Percentiles rank a stretch among this genome's conserved stretches.
phyloP scores from a whole-genome alignment of 2,888 invertebrate genomes.

The Rosalia funebris region DNA sequence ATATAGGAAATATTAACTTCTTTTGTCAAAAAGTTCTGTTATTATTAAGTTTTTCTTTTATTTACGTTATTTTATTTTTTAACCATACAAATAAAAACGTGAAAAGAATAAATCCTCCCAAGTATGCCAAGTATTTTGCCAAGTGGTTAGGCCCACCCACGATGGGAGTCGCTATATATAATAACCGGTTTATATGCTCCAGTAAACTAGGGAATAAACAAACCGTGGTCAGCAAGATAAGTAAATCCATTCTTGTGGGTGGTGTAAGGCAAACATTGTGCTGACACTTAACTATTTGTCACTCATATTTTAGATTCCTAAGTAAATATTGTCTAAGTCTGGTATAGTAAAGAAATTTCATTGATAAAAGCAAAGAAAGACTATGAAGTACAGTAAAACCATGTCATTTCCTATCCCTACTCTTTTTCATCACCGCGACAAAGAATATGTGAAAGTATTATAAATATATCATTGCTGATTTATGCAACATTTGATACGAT shows the following conservation, averaged over 20 bases:
- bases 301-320: slow-evolving; percentile 5
- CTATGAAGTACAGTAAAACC: no score
- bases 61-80: no score
- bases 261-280: slow-evolving; percentile 17
- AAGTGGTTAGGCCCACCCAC: slow-evolving; percentile 47
- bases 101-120: slow-evolving; percentile 41
- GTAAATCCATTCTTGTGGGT: slow-evolving; percentile 29
- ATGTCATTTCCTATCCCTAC: no score
- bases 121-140: slow-evolving; percentile 39
- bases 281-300: slow-evolving; percentile 22
- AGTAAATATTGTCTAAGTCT: slow-evolving; percentile 11
- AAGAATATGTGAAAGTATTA: no score
- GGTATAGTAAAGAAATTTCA: slow-evolving; percentile 10
- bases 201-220: slow-evolving; percentile 40
- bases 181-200: slow-evolving; percentile 39
- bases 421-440: no score
- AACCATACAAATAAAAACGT: no score
- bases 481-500: no score
- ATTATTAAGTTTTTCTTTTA: no score
- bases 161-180: slow-evolving; percentile 39
- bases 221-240: slow-evolving; percentile 39
- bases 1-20: no score
- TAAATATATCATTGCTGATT: no score
- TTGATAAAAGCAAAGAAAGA: slow-evolving; percentile 7
- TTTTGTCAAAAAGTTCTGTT: no score